A percentile compares a stretch with the other conserved stretches of the same genome.
These are phyloP conservation scores for Phoenicopterus ruber DNA, from an alignment of 2,113 vertebrate species.

Conservation along the genomic window DNA sequence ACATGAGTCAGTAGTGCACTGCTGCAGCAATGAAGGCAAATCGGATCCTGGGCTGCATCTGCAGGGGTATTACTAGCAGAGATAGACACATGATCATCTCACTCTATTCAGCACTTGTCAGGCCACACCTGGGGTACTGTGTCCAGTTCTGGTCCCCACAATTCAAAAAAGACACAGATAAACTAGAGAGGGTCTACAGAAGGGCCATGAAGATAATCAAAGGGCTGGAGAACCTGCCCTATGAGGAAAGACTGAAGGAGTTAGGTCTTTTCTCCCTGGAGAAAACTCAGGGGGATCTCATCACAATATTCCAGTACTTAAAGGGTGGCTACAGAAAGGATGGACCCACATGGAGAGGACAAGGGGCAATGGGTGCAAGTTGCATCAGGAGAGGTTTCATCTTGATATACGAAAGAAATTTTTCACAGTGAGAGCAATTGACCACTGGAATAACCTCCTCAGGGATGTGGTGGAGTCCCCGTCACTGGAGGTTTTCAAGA, in stretches of 20 bases:
- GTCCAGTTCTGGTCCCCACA: background rate
- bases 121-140: background rate
- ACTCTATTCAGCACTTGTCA: background rate
- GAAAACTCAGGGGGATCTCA: background rate
- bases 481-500: background rate
- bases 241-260: background rate
- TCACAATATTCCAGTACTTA: background rate
- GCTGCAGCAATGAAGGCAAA: background rate
- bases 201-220: background rate
- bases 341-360: background rate
- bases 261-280: background rate
- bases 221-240: background rate
- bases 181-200: background rate
- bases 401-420: background rate
- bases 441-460: background rate
- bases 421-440: background rate
- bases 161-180: background rate
- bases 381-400: background rate
- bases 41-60: background rate
- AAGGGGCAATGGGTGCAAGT: background rate
- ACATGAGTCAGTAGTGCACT: too few species aligned
- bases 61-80: background rate
- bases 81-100: rapidly evolving
- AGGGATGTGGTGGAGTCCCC: rapidly evolving
- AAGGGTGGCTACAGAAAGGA: background rate